Percentiles rank a stretch among this genome's conserved stretches.
These are phyloP conservation scores for Norana najaformis DNA, from an alignment of 2,888 invertebrate genomes.

Conservation along the genomic window DNA sequence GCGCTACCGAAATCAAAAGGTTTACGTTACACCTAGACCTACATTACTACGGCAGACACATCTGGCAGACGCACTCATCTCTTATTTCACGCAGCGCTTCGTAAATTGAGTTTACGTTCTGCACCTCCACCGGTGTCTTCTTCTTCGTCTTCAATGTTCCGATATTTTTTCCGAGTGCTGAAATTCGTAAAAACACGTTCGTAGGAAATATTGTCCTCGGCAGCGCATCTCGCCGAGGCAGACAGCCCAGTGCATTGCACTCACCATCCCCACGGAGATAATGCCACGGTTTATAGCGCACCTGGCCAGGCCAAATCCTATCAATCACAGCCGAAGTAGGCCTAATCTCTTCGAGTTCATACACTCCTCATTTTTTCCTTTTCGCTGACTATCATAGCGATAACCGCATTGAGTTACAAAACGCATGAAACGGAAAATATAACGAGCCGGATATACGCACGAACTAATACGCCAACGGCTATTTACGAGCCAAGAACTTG, in stretches of 20 bases:
- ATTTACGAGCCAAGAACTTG: neutral
- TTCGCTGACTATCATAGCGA: neutral
- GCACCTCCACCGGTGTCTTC: neutral
- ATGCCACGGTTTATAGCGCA: neutral
- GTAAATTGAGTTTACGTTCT: neutral
- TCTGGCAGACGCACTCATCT: neutral
- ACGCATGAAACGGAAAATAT: constrained; percentile 9
- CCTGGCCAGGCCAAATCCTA: neutral
- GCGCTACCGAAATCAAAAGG: neutral
- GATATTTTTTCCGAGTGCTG: neutral
- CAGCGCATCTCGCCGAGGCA: neutral
- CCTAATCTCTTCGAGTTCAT: neutral
- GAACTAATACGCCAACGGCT: neutral
- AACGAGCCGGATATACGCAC: neutral
- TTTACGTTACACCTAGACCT: neutral
- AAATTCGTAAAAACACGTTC: neutral
- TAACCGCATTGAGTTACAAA: constrained; percentile 4
- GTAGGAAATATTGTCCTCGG: neutral
- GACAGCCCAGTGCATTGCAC: neutral
- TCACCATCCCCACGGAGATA: neutral
- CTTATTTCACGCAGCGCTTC: neutral
- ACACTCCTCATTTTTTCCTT: neutral
- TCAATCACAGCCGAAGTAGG: neutral
- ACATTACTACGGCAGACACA: neutral
- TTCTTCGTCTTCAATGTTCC: neutral